phyloP scores from a whole-genome alignment of 2,888 invertebrate species.

The Troides oblongomaculatus region DNA sequence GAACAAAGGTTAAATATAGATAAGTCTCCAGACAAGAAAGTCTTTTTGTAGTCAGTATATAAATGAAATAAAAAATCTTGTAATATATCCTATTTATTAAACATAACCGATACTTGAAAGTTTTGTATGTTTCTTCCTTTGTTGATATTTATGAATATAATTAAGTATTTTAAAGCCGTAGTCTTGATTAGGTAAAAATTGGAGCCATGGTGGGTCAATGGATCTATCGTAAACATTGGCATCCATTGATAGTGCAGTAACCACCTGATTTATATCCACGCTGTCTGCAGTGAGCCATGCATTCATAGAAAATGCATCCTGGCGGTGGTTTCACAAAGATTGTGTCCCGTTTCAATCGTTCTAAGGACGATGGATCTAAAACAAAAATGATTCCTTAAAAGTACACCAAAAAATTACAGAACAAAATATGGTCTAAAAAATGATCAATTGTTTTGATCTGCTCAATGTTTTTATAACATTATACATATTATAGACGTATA shows the following conservation, averaged over 20 bases:
- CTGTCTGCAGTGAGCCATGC: conserved; percentile 52
- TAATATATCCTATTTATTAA: neutral
- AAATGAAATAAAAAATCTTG: neutral
- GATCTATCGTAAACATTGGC: conserved; percentile 49
- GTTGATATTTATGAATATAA: no score
- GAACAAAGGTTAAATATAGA: no score
- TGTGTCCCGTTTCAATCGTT: conserved; percentile 28
- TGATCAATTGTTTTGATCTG: no score
- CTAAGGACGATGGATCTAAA: conserved; percentile 8
- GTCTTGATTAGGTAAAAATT: neutral
- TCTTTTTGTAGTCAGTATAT: neutral
- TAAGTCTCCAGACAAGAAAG: neutral
- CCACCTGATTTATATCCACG: conserved; percentile 51
- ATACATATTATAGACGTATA: no score
- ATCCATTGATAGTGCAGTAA: conserved; percentile 59
- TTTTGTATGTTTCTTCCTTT: neutral
- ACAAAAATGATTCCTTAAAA: neutral
- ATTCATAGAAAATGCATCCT: conserved; percentile 57
- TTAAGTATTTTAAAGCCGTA: no score
- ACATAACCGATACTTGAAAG: neutral
- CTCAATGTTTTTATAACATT: no score
- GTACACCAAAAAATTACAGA: neutral
- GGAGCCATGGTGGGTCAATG: conserved; percentile 1
- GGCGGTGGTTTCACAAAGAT: conserved; percentile 48
- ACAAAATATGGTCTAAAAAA: no score